Conservation (phyloP, 2,888 invertebrate species). For the Cacoxenus indagator region DNA sequence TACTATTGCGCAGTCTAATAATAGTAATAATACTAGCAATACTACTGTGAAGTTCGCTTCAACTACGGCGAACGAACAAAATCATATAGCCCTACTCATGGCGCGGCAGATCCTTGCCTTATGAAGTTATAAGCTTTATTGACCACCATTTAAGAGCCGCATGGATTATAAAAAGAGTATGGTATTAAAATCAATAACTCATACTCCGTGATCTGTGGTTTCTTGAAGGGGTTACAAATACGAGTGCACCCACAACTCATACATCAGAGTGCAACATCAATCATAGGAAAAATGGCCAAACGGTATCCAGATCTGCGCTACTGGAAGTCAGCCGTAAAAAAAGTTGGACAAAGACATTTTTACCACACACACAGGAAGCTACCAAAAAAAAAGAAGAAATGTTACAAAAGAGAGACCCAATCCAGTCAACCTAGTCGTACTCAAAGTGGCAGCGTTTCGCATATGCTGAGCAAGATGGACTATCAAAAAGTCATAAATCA, state of each 20-base stretch:
- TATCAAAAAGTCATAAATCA: slow-evolving; percentile 66
- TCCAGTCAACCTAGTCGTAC: slow-evolving; percentile 34
- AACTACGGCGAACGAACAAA: no score
- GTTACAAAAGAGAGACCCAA: slow-evolving; percentile 33
- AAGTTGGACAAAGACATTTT: background rate
- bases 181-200: no score
- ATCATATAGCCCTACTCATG: no score
- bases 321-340: slow-evolving; percentile 30
- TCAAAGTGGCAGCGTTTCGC: slow-evolving; percentile 25
- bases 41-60: no score
- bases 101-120: no score
- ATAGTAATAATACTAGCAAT: no score
- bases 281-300: slow-evolving; percentile 42
- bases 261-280: slow-evolving; percentile 46
- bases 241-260: slow-evolving; percentile 24
- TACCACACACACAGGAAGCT: slow-evolving; percentile 53
- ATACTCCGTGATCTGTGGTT: background rate
- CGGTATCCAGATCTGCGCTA: slow-evolving; percentile 40
- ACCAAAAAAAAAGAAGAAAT: slow-evolving; percentile 11
- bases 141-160: no score
- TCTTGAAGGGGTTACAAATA: background rate
- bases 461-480: slow-evolving; percentile 32
- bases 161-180: no score
- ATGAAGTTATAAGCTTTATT: no score
- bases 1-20: no score